Conservation (phyloP, 2,113 vertebrate genomes). For the Xiphorhynchus elegans region DNA sequence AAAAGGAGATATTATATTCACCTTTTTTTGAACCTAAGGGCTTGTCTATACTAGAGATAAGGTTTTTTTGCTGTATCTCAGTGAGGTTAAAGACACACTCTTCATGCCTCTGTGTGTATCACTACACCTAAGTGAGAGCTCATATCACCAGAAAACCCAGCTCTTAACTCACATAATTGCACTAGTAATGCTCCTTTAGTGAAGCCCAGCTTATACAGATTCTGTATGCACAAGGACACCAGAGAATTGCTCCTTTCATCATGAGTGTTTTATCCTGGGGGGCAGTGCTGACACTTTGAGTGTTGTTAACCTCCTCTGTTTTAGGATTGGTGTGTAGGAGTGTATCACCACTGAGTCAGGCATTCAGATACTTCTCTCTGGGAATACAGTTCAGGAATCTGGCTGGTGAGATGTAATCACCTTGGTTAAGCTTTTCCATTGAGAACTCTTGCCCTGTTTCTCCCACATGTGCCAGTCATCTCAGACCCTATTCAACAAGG, state of each 20-base stretch:
- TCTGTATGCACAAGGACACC: not conserved
- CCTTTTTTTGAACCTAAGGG: not conserved
- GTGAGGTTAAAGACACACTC: not conserved
- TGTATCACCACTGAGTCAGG: not conserved
- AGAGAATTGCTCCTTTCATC: conserved; percentile 33
- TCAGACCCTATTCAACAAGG: not conserved
- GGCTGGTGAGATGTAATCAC: not conserved
- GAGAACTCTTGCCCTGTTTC: not conserved
- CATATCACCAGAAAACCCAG: not conserved
- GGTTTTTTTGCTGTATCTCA: not conserved
- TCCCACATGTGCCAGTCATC: not conserved
- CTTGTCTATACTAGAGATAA: not conserved
- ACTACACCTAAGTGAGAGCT: not conserved
- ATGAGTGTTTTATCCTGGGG: not conserved
- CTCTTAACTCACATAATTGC: not conserved
- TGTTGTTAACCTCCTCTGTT: conserved; percentile 12
- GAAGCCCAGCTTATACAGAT: not conserved
- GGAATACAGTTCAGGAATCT: not conserved
- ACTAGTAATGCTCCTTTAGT: not conserved
- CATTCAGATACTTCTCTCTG: not conserved
- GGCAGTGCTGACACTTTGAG: not conserved
- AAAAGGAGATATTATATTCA: not conserved
- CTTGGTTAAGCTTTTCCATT: not conserved
- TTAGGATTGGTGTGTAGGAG: not conserved
- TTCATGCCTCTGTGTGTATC: not conserved